These are phyloP conservation scores for Brienomyrus brachyistius DNA, from an alignment of 2,113 vertebrate species.

Conservation along the genomic window DNA sequence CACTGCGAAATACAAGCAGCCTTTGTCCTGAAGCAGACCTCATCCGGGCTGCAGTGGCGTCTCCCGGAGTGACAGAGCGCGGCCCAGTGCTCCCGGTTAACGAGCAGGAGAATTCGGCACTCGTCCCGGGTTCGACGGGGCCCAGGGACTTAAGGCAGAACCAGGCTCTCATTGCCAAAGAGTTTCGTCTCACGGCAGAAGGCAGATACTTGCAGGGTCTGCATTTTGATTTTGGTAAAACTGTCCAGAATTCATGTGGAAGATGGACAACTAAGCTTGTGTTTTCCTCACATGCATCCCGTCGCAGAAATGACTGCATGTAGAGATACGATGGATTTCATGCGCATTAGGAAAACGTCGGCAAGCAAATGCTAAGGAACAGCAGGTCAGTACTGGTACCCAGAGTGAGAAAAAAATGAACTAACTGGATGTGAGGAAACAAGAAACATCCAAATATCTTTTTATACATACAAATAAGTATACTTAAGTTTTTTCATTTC, in stretches of 20 bases:
- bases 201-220: not conserved
- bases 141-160: not conserved
- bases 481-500: not conserved
- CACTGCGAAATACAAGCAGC: slow-evolving; percentile 32
- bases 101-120: slow-evolving; percentile 39
- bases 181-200: not conserved
- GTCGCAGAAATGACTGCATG: not conserved
- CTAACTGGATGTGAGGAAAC: not conserved
- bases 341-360: not conserved
- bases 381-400: not conserved
- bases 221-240: not conserved
- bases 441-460: not conserved
- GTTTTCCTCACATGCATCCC: not conserved
- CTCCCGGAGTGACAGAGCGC: slow-evolving; percentile 25
- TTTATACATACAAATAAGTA: not conserved
- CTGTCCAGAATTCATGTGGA: not conserved
- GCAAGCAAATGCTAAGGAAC: not conserved
- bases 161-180: not conserved
- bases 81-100: slow-evolving; percentile 31
- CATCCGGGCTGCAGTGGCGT: not conserved
- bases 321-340: not conserved
- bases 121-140: not conserved
- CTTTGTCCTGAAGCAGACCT: slow-evolving; percentile 33
- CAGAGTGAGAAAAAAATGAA: not conserved
- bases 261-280: not conserved